phyloP scores from a whole-genome alignment of 53 echinoderm and acorn worm genomes.

The Holothuria scabra region DNA sequence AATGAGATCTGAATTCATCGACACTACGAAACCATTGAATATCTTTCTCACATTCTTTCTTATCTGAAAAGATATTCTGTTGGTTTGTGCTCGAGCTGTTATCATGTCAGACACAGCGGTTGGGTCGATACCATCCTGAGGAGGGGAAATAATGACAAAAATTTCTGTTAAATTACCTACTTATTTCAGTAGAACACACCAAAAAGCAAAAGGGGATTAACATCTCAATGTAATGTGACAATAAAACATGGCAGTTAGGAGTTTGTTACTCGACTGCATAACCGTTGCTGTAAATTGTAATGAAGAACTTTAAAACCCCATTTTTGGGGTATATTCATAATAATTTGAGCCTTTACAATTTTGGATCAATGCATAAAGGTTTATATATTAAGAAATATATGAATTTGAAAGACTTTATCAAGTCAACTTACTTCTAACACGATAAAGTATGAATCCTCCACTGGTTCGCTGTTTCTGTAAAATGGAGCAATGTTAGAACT shows the following conservation, averaged over 20 bases:
- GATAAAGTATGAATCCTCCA: constrained; percentile 71
- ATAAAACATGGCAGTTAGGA: too few species aligned
- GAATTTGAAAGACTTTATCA: neutral
- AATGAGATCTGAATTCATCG: constrained; percentile 52
- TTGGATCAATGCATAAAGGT: too few species aligned
- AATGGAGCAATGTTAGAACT: constrained; percentile 59
- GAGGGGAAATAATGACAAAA: neutral
- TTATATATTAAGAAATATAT: too few species aligned
- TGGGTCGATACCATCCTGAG: constrained; percentile 46
- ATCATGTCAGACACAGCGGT: constrained; percentile 34
- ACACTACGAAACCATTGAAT: constrained; percentile 64
- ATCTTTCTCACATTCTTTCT: constrained; percentile 48
- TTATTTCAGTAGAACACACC: too few species aligned
- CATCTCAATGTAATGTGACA: too few species aligned
- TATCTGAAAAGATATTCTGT: constrained; percentile 36
- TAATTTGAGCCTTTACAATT: too few species aligned
- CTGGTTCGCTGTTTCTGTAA: constrained; percentile 60
- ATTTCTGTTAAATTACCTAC: too few species aligned
- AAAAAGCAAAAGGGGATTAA: too few species aligned
- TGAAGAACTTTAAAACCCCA: too few species aligned
- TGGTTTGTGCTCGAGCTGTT: constrained; percentile 30
- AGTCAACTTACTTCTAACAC: constrained; percentile 65
- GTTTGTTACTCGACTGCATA: too few species aligned
- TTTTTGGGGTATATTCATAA: too few species aligned
- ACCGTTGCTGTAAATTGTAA: too few species aligned